phyloP scores from a whole-genome alignment of 2,888 invertebrate genomes.

The Fragum fragum region DNA sequence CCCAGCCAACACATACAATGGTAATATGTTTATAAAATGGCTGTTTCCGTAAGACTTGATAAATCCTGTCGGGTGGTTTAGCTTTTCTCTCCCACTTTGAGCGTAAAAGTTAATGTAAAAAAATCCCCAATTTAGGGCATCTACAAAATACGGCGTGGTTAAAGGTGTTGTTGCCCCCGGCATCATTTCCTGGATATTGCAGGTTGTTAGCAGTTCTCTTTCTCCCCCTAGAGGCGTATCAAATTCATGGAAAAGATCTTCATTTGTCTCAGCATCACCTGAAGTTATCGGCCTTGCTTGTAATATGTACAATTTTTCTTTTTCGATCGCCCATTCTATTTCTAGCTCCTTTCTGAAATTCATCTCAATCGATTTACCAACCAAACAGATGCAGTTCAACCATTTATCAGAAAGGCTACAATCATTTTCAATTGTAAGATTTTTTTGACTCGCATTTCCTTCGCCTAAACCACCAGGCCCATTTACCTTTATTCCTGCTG shows the following conservation, averaged over 20 bases:
- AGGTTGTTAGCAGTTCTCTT: constrained; percentile 13
- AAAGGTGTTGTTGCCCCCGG: constrained; percentile 31
- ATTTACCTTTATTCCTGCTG: neutral
- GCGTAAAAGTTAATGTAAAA: neutral
- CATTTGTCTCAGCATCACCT: constrained; percentile 14
- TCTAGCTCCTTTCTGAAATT: constrained; percentile 2
- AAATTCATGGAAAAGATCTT: constrained; percentile 35
- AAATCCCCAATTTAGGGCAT: neutral
- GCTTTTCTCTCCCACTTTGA: neutral
- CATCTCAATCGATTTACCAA: constrained; percentile 12
- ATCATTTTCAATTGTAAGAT: neutral
- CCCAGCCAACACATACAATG: neutral
- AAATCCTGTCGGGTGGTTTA: neutral
- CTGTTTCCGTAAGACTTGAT: neutral
- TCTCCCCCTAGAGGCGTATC: constrained; percentile 30
- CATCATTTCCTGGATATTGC: constrained; percentile 36
- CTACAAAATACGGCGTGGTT: constrained; percentile 7
- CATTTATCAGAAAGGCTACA: neutral
- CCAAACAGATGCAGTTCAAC: neutral
- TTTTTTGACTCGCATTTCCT: too few species aligned
- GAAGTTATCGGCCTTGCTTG: constrained; percentile 31
- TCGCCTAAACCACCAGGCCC: neutral
- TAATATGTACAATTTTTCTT: constrained; percentile 15
- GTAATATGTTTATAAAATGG: neutral
- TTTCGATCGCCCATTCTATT: constrained; percentile 34